Evolutionary conservation across 35 echinoderm and acorn worm genomes (phyloP), one percentile per base, ranked within the genome.

Genomic region (Lytechinus pictus): DNA sequence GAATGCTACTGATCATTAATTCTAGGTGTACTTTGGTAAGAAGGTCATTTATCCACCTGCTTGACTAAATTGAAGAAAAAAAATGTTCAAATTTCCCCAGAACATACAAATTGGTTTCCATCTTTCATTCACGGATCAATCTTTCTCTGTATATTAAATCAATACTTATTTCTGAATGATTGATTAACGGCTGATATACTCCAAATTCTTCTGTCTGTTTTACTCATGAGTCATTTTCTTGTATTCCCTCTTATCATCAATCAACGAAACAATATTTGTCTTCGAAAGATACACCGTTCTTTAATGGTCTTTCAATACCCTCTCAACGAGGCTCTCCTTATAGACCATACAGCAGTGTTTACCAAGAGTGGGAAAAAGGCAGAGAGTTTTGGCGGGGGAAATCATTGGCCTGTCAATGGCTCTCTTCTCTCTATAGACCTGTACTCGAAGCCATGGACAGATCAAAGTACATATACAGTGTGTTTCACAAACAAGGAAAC

Each of bases 191-290:
- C n/a, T 79, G 66, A 79, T 79, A 79, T n/a, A 58, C 56, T 58
- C 9, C 13, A 79, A 79, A 79, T 79, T 24, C 66, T 79, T 79
- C 66, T 79, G 66, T 79, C 19, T 79, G 66, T 79, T 79, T 79
- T 71, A 24, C 66, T 7, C 21, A 79, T 79, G 66, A 79, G 66
- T 79, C 66, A 79, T 79, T 79, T 71, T 79, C 66, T 79, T 79
- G 14, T 79, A 79, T 79, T 79, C n/a, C n/a, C 66, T 79, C 66
- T 79, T 79, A 79, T 79, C 66, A 79, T 79, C 66, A 79, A 79
- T 79, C 66, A 79, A 24, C 66, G 21, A 79, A 24, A 79, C 66
- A 79, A 79, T 79, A 79, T 79, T 79, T 79, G 66, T 24, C 19
- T n/a, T 79, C 19, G 6, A 79, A 79, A 79, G 66, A 79, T 79